Percentiles rank a stretch among this genome's conserved stretches.
These are phyloP conservation scores for Drosophila baimaii DNA, from an alignment of 1,140 invertebrate genomes.

Conservation along the genomic window DNA sequence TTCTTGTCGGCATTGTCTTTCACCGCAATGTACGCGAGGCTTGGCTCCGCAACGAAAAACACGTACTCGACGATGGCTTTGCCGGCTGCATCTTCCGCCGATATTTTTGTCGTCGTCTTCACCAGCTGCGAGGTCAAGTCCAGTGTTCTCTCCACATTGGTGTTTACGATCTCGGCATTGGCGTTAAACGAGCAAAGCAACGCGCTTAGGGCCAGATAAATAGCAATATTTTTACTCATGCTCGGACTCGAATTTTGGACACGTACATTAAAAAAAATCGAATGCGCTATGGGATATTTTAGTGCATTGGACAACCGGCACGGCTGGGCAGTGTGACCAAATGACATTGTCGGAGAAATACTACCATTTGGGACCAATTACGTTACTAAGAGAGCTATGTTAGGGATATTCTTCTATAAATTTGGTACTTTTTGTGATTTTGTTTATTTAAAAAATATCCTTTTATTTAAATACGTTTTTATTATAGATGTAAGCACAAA, in stretches of 20 bases:
- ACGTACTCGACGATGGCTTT: constrained; percentile 89
- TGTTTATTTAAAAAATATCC: neutral
- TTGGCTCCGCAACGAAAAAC: constrained; percentile 87
- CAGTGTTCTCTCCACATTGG: constrained; percentile 93
- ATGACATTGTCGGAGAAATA: no score
- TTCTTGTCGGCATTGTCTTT: constrained; percentile 88
- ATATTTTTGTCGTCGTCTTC: constrained; percentile 91
- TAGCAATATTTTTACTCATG: constrained; percentile 30
- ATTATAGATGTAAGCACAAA: neutral
- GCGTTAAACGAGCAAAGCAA: constrained; percentile 8
- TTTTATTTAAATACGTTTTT: no score
- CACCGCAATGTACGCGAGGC: constrained; percentile 91
- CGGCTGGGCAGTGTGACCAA: constrained; percentile 12
- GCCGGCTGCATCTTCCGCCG: constrained; percentile 92
- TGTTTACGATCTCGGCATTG: constrained; percentile 87
- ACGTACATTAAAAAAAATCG: constrained; percentile 43
- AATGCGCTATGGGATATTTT: constrained; percentile 32
- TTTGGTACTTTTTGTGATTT: neutral
- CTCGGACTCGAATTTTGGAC: constrained; percentile 39
- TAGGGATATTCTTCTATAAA: neutral
- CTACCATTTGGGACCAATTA: neutral
- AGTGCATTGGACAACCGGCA: constrained; percentile 24
- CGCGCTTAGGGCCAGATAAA: constrained; percentile 18
- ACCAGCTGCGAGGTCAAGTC: constrained; percentile 95
- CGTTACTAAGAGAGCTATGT: no score